Evolutionary conservation across 2,113 vertebrate genomes (phyloP), one percentile per base, ranked within the genome.

Genomic region (Picathartes gymnocephalus): DNA sequence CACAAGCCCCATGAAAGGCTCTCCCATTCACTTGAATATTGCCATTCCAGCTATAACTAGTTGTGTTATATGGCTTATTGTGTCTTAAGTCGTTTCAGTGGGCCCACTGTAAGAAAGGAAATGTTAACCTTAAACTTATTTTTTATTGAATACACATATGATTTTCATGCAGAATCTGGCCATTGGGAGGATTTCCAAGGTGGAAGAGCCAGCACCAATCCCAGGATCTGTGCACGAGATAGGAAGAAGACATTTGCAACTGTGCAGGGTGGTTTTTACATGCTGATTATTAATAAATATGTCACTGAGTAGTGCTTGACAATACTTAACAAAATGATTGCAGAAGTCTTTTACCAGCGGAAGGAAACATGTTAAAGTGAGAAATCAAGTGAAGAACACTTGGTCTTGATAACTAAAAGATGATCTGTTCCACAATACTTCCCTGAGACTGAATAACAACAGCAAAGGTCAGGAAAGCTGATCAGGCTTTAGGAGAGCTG

Each of bases 1-100:
- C 4, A 28, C n/a, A 53, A 8, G 2, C 7, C 6, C 33, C 13
- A 28, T 0, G 0, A 60, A 51, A 12, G 15, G 27, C 51, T 83
- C 42, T 44, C 23, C 42, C 31, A 39, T 40, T 72, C 2, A 1
- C 45, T 35, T 40, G 11, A 39, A 66, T 56, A 44, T 30, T 68
- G 23, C 19, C 42, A 42, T 77, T 86, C 39, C 17, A 33, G 8
- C 62, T 62, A 25, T 11, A 61, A 28, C 16, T 25, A 80, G 15
- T 23, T 64, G 16, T 39, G 21, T 25, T 57, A 25, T 13, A 40
- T 57, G 44, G 24, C 39, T 83, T 62, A 44, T 16, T 44, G 31
- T 18, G 37, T 40, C 40, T 61, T 40, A 91, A 91, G 54, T 48
- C 31, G 9, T 10, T 44, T 28, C 20, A 70, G 11, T 13, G 6